Evolutionary conservation across 2,888 invertebrate species (phyloP).

Genomic region (Megalurothrips usitatus): DNA sequence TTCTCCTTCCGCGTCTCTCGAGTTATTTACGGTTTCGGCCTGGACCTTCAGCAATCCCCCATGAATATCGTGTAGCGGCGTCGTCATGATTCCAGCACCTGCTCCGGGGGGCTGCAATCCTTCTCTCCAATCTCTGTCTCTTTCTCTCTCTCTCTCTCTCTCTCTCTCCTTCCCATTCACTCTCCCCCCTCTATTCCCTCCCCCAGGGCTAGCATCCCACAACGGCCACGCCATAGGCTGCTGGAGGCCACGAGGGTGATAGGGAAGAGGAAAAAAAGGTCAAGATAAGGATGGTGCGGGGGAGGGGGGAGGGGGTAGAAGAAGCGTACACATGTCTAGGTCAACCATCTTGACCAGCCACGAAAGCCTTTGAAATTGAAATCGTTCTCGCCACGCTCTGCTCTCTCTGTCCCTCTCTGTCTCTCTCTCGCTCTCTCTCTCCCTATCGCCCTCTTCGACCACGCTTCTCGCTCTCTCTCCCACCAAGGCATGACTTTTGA

Average conservation of each 20-base stretch:
- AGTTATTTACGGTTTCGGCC: constrained; percentile 11
- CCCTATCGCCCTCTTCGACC: not conserved
- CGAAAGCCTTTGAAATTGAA: not conserved
- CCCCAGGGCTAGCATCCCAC: not conserved
- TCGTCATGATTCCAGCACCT: constrained; percentile 22
- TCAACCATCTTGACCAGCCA: not conserved
- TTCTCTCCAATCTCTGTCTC: not conserved
- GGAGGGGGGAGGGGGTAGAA: not conserved
- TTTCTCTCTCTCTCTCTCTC: too few species aligned
- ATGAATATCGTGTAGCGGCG: constrained; percentile 18
- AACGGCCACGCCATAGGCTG: not conserved
- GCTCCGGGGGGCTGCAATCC: not conserved
- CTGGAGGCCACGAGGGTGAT: not conserved
- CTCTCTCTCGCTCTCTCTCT: not conserved
- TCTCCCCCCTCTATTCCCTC: not conserved
- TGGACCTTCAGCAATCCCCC: not conserved
- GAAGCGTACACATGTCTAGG: not conserved
- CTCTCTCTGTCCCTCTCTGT: not conserved
- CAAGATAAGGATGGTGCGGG: not conserved
- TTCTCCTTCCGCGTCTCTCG: not conserved
- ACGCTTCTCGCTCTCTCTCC: not conserved
- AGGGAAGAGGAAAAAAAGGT: not conserved
- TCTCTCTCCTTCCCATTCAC: not conserved
- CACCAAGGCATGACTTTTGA: not conserved
- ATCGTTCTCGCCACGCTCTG: not conserved